Conservation (phyloP, 64 coral and sea anemone species). For the Dendronephthya gigantea region DNA sequence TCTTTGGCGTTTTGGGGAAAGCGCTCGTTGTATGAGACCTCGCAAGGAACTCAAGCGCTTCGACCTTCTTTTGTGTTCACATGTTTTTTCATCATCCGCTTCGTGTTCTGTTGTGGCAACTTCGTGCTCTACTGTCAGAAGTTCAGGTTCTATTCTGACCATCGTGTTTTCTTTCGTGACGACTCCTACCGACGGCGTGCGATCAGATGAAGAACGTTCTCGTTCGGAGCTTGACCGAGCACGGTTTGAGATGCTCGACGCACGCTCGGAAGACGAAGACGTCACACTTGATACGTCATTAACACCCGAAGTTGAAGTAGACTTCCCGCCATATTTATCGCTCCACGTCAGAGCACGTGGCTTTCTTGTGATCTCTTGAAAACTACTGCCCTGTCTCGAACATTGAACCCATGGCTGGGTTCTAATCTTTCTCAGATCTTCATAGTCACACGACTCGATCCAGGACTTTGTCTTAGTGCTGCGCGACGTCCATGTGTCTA, state of each 20-base stretch:
- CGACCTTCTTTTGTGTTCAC: background rate
- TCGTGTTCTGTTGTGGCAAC: background rate
- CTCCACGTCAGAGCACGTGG: background rate
- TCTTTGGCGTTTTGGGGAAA: background rate
- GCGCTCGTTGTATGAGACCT: background rate
- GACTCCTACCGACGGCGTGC: background rate
- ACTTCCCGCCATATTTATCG: background rate
- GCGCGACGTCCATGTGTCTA: background rate
- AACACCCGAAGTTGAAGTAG: background rate
- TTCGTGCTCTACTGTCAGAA: background rate
- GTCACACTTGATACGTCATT: background rate
- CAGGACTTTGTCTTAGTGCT: constrained; percentile 18
- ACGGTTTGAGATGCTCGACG: background rate
- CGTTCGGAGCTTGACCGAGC: background rate
- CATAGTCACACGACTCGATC: constrained; percentile 4
- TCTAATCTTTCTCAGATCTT: background rate
- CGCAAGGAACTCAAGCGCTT: background rate
- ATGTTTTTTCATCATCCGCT: background rate
- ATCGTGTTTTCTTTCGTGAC: background rate
- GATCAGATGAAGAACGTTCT: background rate
- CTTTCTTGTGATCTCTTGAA: background rate
- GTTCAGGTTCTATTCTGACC: background rate
- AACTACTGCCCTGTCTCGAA: background rate
- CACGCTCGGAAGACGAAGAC: background rate
- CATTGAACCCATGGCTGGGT: background rate